Percentiles rank a stretch among this genome's conserved stretches.
Evolutionary conservation across 2,797 vertebrate genomes (phyloP).

Genomic region (Botia kubotai): DNA sequence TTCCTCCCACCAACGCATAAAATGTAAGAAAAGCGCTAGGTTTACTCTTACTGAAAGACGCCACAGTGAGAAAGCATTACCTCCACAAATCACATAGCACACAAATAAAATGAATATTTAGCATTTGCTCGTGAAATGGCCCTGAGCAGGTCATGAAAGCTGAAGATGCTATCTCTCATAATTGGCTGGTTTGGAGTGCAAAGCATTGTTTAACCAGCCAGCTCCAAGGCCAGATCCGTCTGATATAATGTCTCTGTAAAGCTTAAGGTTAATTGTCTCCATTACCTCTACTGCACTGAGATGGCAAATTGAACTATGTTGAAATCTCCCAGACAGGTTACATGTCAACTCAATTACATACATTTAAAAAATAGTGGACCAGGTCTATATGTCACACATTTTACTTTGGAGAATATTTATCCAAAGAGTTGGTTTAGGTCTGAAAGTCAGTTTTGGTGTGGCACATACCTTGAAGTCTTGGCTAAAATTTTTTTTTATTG

Average conservation of each 20-base stretch:
- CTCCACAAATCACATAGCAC: neutral
- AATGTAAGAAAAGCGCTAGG: neutral
- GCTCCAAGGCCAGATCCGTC: conserved; percentile 11
- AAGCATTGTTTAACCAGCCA: neutral
- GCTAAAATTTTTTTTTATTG: too few relatives aligned
- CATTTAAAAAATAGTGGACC: too few relatives aligned
- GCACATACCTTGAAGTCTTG: too few relatives aligned
- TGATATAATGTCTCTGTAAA: conserved; percentile 14
- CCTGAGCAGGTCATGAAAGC: neutral
- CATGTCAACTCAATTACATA: too few relatives aligned
- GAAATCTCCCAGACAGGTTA: too few relatives aligned
- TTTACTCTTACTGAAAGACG: neutral
- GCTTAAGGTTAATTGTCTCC: conserved; percentile 29
- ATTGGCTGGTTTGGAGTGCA: neutral
- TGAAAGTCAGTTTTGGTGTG: too few relatives aligned
- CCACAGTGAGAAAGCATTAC: too few relatives aligned
- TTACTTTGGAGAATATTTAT: too few relatives aligned
- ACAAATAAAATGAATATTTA: neutral
- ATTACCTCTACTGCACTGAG: conserved; percentile 6
- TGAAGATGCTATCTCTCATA: neutral
- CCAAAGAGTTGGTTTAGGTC: too few relatives aligned
- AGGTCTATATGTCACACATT: too few relatives aligned
- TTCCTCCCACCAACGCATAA: neutral
- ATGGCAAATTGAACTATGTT: too few relatives aligned
- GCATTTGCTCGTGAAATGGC: neutral